Conservation (phyloP, 2,797 vertebrate genomes). For the Rhinogobio ventralis region DNA sequence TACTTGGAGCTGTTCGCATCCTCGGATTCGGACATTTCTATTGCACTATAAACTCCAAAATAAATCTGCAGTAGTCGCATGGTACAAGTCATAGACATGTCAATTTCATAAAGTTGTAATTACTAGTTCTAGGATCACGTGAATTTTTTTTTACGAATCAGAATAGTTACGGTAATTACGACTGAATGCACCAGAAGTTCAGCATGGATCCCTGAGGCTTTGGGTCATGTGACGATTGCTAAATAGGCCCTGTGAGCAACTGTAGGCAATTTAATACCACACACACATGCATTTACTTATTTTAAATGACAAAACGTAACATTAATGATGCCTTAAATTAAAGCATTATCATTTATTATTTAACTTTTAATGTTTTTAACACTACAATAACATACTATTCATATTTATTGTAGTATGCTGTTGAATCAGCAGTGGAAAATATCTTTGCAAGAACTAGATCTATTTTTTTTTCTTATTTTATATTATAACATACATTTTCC, state of each 20-base stretch:
- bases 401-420: background rate
- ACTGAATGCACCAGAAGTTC: background rate
- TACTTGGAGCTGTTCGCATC: background rate
- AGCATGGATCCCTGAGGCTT: slow-evolving; percentile 58
- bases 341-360: background rate
- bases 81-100: background rate
- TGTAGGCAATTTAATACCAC: slow-evolving; percentile 34
- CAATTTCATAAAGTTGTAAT: background rate
- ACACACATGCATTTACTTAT: background rate
- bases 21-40: background rate
- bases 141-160: background rate
- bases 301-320: background rate
- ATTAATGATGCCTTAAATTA: background rate
- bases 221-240: slow-evolving; percentile 88
- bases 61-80: background rate
- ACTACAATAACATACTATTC: background rate
- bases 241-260: slow-evolving; percentile 72
- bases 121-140: background rate
- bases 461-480: background rate
- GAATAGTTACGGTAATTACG: background rate
- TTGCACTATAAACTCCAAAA: background rate
- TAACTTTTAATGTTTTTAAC: background rate
- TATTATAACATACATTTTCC: background rate
- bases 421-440: background rate
- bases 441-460: background rate